Evolutionary conservation across 1,140 invertebrate species (phyloP).

Genomic region (Tetranychus urticae): DNA sequence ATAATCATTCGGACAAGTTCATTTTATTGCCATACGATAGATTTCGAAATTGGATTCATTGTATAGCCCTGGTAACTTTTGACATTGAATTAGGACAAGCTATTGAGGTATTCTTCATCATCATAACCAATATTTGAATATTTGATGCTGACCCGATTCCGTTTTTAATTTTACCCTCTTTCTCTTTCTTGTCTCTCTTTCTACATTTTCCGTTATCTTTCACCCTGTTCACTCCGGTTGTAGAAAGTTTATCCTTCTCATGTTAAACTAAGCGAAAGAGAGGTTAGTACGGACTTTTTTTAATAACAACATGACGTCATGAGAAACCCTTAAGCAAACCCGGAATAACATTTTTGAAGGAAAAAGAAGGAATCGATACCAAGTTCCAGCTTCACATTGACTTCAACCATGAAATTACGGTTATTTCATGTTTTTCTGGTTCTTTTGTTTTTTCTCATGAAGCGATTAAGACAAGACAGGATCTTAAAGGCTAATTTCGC

Average conservation of each 20-base stretch:
- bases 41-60: conserved; percentile 66
- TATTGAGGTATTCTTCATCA: conserved; percentile 40
- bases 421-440: background rate
- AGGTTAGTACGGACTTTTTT: conserved; percentile 22
- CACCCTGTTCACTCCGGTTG: background rate
- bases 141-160: background rate
- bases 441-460: conserved; percentile 2
- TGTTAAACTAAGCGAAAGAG: conserved; percentile 60
- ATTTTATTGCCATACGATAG: conserved; percentile 24
- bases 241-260: conserved; percentile 62
- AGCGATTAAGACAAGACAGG: too few species aligned
- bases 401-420: background rate
- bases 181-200: background rate
- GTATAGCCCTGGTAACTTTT: conserved; percentile 90
- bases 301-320: too few species aligned
- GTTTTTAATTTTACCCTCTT: background rate
- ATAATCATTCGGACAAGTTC: background rate
- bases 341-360: background rate
- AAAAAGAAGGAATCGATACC: too few species aligned
- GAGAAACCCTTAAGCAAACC: background rate
- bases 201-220: background rate
- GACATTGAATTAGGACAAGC: conserved; percentile 92
- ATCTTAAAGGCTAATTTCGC: too few species aligned
- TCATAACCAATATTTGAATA: background rate
- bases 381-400: too few species aligned